A percentile compares a stretch with the other conserved stretches of the same genome.
phyloP scores from a whole-genome alignment of 2,113 vertebrate genomes.

The Tachysurus fulvidraco region DNA sequence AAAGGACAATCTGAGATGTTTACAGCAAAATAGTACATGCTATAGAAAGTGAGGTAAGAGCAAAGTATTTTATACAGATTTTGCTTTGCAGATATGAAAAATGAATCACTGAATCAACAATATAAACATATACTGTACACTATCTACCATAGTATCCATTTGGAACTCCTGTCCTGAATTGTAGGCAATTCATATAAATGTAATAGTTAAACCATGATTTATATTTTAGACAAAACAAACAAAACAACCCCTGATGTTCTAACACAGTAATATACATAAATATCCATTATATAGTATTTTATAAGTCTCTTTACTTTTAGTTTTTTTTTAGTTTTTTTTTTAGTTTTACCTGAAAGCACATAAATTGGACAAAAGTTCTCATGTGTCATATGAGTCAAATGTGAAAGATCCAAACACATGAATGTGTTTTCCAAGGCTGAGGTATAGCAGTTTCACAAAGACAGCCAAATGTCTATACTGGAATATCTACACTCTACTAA shows the following conservation, averaged over 20 bases:
- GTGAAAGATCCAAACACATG: slow-evolving; percentile 61
- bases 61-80: slow-evolving; percentile 51
- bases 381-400: slow-evolving; percentile 70
- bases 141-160: slow-evolving; percentile 45
- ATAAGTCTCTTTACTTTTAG: slow-evolving; percentile 29
- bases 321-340: slow-evolving; percentile 31
- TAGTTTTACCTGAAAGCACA: slow-evolving; percentile 59
- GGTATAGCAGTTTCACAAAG: slow-evolving; percentile 67
- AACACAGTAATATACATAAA: neutral
- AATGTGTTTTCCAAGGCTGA: slow-evolving; percentile 67
- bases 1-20: slow-evolving; percentile 52
- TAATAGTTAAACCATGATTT: neutral
- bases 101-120: slow-evolving; percentile 56
- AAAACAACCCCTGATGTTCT: neutral
- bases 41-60: slow-evolving; percentile 65
- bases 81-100: slow-evolving; percentile 44
- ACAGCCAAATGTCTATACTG: slow-evolving; percentile 54
- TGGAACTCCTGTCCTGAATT: slow-evolving; percentile 41
- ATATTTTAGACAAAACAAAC: slow-evolving; percentile 9
- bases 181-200: slow-evolving; percentile 19
- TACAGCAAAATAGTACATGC: slow-evolving; percentile 46
- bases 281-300: slow-evolving; percentile 26
- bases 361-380: slow-evolving; percentile 69
- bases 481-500: slow-evolving; percentile 55
- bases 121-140: slow-evolving; percentile 62